Conservation (phyloP, 1,140 invertebrate species). For the Zaprionus inermis region DNA sequence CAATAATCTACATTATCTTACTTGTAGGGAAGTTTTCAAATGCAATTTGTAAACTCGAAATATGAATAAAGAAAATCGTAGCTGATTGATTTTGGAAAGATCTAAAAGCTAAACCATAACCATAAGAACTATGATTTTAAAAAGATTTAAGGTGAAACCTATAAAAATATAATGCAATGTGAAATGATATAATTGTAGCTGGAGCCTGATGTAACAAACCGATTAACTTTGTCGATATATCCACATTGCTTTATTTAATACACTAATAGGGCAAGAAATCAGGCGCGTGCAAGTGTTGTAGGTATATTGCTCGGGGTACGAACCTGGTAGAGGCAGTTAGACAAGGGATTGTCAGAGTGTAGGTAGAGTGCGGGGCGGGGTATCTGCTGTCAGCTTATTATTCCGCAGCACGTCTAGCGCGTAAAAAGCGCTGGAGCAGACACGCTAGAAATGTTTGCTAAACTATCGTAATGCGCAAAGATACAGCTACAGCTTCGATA, state of each 20-base stretch:
- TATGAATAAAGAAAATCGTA: no score
- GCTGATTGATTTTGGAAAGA: no score
- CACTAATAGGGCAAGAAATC: constrained; percentile 21
- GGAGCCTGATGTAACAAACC: neutral
- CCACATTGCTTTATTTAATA: neutral
- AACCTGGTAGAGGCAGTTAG: neutral
- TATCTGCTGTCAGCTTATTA: constrained; percentile 31
- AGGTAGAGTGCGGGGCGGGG: neutral
- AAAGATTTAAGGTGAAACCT: no score
- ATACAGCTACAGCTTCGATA: neutral
- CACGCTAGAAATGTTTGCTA: constrained; percentile 42
- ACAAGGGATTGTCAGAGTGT: neutral
- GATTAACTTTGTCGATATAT: constrained; percentile 12
- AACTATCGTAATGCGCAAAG: constrained; percentile 29
- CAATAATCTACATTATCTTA: no score
- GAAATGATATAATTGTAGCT: no score
- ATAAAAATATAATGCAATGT: no score
- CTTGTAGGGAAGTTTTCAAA: no score
- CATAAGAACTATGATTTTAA: no score
- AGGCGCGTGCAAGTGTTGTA: constrained; percentile 33
- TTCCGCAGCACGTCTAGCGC: constrained; percentile 38
- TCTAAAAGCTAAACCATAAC: no score
- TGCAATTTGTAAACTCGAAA: no score
- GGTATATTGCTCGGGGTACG: neutral
- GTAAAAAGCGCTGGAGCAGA: constrained; percentile 32